phyloP scores from a whole-genome alignment of 2,797 vertebrate species.

The Chelon auratus region DNA sequence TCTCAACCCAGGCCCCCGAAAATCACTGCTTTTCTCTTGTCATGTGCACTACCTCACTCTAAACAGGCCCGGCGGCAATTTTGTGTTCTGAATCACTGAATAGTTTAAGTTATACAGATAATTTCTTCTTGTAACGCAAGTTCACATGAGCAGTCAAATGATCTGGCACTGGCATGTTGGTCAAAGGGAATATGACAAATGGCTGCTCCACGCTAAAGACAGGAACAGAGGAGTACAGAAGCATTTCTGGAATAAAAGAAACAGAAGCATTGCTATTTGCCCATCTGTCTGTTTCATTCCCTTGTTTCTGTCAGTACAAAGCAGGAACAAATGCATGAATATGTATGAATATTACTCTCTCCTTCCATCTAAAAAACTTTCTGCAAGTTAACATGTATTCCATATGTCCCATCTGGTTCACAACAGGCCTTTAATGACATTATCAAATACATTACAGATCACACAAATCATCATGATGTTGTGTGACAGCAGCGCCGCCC shows the following conservation, averaged over 20 bases:
- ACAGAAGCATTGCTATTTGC: constrained; percentile 1
- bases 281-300: constrained; percentile 14
- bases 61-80: constrained; percentile 15
- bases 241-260: not conserved
- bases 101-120: constrained; percentile 15
- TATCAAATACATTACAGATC: constrained; percentile 78
- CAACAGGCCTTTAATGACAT: constrained; percentile 65
- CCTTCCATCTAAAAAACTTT: constrained; percentile 15
- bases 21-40: constrained; percentile 16
- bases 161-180: constrained; percentile 8
- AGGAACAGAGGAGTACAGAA: not conserved
- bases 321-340: constrained; percentile 15
- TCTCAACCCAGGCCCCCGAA: constrained; percentile 32
- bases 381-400: constrained; percentile 61
- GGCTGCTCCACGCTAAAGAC: not conserved
- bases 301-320: constrained; percentile 17
- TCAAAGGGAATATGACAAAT: not conserved
- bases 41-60: constrained; percentile 11
- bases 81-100: not conserved
- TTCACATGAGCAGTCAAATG: constrained; percentile 14
- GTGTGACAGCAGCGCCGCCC: constrained; percentile 63
- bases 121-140: not conserved
- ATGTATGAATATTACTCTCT: constrained; percentile 26
- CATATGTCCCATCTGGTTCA: constrained; percentile 72
- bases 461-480: constrained; percentile 71